phyloP scores from a whole-genome alignment of 2,113 vertebrate genomes.

The Lipophrys pholis region DNA sequence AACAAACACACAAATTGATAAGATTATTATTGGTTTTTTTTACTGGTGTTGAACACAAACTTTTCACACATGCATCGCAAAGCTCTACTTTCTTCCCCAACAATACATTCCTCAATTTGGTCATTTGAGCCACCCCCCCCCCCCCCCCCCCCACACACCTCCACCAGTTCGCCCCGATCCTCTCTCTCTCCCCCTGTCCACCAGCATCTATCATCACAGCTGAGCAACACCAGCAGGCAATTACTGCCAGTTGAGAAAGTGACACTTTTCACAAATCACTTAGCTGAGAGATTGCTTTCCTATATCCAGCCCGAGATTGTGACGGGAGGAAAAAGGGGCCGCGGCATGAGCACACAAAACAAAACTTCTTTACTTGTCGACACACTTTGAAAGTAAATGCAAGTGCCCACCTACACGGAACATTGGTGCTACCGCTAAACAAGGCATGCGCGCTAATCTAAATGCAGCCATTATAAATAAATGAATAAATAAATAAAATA shows the following conservation, averaged over 20 bases:
- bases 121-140: slow-evolving; percentile 4
- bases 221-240: slow-evolving; percentile 64
- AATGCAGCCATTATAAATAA: not conserved
- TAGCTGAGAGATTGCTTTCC: slow-evolving; percentile 66
- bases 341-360: slow-evolving; percentile 5
- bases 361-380: not conserved
- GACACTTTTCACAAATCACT: slow-evolving; percentile 75
- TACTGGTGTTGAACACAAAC: not conserved
- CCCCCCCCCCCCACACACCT: not conserved
- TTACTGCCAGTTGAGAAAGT: slow-evolving; percentile 69
- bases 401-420: not conserved
- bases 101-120: slow-evolving; percentile 12
- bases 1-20: not conserved
- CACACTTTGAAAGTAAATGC: not conserved
- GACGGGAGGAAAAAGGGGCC: slow-evolving; percentile 17
- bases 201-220: slow-evolving; percentile 46
- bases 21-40: slow-evolving; percentile 1
- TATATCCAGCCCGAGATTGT: slow-evolving; percentile 51
- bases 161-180: not conserved
- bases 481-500: too few relatives aligned
- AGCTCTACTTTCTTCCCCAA: slow-evolving; percentile 13
- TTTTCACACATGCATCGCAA: slow-evolving; percentile 27
- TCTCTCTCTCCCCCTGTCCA: slow-evolving; percentile 22
- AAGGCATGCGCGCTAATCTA: not conserved
- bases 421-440: not conserved